Evolutionary conservation across 2,113 vertebrate species (phyloP).

Genomic region (Sciurus niger): DNA sequence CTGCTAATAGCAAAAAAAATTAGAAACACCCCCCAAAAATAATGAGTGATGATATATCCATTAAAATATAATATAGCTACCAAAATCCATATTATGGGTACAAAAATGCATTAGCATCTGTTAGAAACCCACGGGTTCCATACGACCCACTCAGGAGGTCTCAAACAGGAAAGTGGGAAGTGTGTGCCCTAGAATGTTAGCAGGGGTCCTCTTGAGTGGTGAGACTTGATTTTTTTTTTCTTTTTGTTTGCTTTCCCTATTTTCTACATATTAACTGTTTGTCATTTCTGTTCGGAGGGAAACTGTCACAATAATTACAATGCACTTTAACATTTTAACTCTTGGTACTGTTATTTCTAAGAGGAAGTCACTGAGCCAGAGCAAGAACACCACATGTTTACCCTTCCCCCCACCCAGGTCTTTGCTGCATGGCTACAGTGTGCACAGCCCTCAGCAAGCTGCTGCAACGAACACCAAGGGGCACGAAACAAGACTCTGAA

Average conservation of each 20-base stretch:
- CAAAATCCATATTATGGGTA: not conserved
- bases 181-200: not conserved
- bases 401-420: not conserved
- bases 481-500: not conserved
- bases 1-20: not conserved
- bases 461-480: not conserved
- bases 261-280: slow-evolving; percentile 29
- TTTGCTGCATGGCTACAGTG: accelerated
- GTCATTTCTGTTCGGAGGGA: not conserved
- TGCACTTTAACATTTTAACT: not conserved
- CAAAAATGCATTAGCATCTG: not conserved
- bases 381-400: not conserved
- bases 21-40: not conserved
- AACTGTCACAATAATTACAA: slow-evolving; percentile 26
- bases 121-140: not conserved
- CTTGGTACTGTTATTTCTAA: not conserved
- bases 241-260: not conserved
- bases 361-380: not conserved
- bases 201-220: not conserved
- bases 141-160: not conserved
- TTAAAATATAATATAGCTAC: not conserved
- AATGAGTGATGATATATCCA: not conserved
- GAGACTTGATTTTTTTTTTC: not conserved
- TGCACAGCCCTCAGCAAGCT: not conserved
- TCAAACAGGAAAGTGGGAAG: not conserved